phyloP scores from a whole-genome alignment of 2,113 vertebrate species.

The Myrmophylax atrothorax region DNA sequence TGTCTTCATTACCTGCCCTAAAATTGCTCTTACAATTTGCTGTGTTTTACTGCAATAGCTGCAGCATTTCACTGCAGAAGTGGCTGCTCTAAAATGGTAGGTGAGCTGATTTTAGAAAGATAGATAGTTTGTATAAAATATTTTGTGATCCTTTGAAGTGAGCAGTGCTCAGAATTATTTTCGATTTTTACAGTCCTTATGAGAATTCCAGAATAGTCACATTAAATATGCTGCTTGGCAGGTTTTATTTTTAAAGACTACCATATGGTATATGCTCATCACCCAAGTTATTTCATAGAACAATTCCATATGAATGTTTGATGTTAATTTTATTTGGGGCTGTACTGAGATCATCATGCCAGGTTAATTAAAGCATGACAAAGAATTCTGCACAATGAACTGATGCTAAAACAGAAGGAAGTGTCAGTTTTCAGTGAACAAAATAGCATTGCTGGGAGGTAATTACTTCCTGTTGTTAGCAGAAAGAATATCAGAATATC shows the following conservation, averaged over 20 bases:
- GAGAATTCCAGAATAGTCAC: conserved; percentile 17
- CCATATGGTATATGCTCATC: conserved; percentile 61
- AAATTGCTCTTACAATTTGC: conserved; percentile 54
- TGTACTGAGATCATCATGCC: conserved; percentile 36
- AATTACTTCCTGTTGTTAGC: conserved; percentile 25
- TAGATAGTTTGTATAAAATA: conserved; percentile 58
- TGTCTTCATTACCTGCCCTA: conserved; percentile 58
- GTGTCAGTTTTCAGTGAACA: conserved; percentile 15
- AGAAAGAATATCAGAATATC: conserved; percentile 19
- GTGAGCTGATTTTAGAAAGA: conserved; percentile 47
- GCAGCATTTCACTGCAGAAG: conserved; percentile 39
- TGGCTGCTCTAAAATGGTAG: conserved; percentile 20
- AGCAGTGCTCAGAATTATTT: conserved; percentile 53
- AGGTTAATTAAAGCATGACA: conserved; percentile 65
- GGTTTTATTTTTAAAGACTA: conserved; percentile 64
- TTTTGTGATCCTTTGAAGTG: conserved; percentile 55
- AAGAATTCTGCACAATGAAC: conserved; percentile 34
- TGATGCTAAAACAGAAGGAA: conserved; percentile 51
- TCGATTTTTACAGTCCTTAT: conserved; percentile 42
- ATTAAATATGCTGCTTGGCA: conserved; percentile 42
- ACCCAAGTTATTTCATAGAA: conserved; percentile 29
- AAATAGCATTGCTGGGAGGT: neutral
- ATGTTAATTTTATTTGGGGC: conserved; percentile 58
- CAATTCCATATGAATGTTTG: conserved; percentile 35
- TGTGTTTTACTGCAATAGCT: conserved; percentile 46